These are phyloP conservation scores for Eclectus roratus DNA, from an alignment of 2,113 vertebrate genomes.

Conservation along the genomic window DNA sequence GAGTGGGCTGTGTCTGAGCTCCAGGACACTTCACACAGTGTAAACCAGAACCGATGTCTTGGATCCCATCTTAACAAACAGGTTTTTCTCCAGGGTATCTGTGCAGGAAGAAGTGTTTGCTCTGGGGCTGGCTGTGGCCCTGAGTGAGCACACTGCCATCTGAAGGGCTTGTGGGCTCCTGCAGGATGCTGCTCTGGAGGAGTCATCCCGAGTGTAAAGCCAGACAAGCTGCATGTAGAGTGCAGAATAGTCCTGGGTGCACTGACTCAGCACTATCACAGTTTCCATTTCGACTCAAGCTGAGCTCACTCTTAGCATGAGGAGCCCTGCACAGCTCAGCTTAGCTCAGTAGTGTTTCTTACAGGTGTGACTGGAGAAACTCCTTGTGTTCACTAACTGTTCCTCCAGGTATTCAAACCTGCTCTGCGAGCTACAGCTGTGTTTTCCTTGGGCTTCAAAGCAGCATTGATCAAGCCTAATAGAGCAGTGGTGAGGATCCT, in stretches of 20 bases:
- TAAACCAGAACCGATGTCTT: not conserved
- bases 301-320: not conserved
- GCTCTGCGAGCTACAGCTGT: not conserved
- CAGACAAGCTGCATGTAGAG: not conserved
- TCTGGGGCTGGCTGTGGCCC: not conserved
- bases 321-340: not conserved
- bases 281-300: not conserved
- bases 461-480: not conserved
- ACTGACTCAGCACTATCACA: not conserved
- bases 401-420: not conserved
- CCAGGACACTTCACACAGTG: not conserved
- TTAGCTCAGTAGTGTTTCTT: not conserved
- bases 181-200: not conserved
- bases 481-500: not conserved
- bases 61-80: not conserved
- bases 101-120: not conserved
- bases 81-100: not conserved
- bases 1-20: not conserved
- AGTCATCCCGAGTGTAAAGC: not conserved
- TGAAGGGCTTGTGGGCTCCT: constrained; percentile 18
- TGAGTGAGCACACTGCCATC: constrained; percentile 11
- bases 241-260: not conserved
- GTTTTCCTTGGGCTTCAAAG: not conserved
- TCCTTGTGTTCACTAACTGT: not conserved
- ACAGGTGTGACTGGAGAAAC: not conserved